Conservation (phyloP, 2,797 vertebrate genomes). For the Helicolenus hilgendorfi region DNA sequence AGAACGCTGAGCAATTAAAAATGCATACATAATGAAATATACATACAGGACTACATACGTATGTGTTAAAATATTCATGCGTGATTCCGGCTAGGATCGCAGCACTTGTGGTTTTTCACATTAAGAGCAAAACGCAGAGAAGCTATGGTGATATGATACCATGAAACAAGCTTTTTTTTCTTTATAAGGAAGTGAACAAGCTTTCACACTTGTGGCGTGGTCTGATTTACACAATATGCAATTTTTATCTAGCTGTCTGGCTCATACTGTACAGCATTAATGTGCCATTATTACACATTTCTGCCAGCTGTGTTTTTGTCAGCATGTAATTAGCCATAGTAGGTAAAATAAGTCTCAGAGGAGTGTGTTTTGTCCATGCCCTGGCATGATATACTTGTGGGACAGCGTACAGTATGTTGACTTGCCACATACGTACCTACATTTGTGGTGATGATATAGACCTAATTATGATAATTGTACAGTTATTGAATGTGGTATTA, state of each 20-base stretch:
- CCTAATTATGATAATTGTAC: conserved; percentile 1
- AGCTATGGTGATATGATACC: neutral
- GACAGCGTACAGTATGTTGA: neutral
- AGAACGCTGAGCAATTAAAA: conserved; percentile 32
- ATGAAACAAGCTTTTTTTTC: neutral
- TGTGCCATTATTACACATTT: conserved; percentile 54
- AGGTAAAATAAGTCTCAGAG: conserved; percentile 72
- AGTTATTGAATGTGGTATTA: neutral
- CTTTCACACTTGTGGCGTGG: neutral
- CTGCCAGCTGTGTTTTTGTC: conserved; percentile 75
- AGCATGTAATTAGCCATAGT: conserved; percentile 73
- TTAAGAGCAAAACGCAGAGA: neutral
- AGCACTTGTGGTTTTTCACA: neutral
- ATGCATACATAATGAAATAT: conserved; percentile 47
- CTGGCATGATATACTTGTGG: conserved; percentile 15
- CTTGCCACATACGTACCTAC: conserved; percentile 3
- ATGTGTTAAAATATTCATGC: conserved; percentile 55
- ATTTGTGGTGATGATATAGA: conserved; percentile 1
- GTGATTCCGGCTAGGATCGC: neutral
- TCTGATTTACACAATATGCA: conserved; percentile 29
- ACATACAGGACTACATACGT: conserved; percentile 20
- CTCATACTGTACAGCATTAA: conserved; percentile 28
- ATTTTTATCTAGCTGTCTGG: conserved; percentile 33
- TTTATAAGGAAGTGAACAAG: conserved; percentile 2
- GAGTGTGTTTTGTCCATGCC: conserved; percentile 46